A percentile compares a stretch with the other conserved stretches of the same genome.
Conservation (phyloP, 1,140 invertebrate genomes). For the Leguminivora glycinivorella region DNA sequence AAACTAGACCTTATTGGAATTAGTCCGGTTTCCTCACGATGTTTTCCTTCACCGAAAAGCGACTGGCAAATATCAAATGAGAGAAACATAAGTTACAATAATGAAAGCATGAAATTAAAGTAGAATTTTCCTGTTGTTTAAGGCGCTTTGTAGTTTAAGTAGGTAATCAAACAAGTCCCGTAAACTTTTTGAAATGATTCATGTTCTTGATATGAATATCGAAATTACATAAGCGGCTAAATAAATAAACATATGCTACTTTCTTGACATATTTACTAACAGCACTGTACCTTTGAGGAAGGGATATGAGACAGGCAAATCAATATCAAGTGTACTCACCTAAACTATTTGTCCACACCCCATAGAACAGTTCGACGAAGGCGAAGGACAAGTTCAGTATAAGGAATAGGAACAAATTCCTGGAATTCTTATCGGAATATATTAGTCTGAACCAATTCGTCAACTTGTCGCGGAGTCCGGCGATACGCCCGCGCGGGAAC, state of each 20-base stretch:
- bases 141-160: too few species aligned
- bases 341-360: constrained; percentile 97
- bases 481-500: constrained; percentile 75
- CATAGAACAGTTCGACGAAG: constrained; percentile 97
- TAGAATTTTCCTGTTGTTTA: neutral
- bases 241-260: constrained; percentile 1
- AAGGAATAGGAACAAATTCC: constrained; percentile 97
- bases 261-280: constrained; percentile 4
- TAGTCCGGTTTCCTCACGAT: too few species aligned
- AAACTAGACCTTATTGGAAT: too few species aligned
- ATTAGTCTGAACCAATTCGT: constrained; percentile 91
- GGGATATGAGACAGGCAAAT: neutral
- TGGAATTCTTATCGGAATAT: constrained; percentile 94
- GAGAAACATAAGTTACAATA: too few species aligned
- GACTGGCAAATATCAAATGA: too few species aligned
- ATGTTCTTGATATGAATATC: neutral
- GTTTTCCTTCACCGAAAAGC: too few species aligned
- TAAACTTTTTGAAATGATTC: neutral
- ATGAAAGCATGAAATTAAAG: too few species aligned
- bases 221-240: neutral
- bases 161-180: neutral
- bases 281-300: neutral
- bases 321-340: constrained; percentile 75
- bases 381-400: constrained; percentile 96
- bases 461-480: constrained; percentile 85